phyloP scores from a whole-genome alignment of 35 echinoderm and acorn worm genomes.

The Lytechinus pictus region DNA sequence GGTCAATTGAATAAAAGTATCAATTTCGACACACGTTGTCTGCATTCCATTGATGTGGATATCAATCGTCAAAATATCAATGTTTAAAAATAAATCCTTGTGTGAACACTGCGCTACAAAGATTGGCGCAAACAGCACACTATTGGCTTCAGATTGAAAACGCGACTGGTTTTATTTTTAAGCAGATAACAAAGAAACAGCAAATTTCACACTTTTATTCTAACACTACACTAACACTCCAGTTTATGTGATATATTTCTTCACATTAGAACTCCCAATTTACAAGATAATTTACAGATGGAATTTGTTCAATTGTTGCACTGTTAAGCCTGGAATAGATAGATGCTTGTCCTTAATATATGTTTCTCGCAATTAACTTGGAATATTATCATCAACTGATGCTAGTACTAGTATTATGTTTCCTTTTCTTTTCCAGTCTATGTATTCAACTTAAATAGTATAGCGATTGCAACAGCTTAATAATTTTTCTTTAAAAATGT shows the following conservation, averaged over 20 bases:
- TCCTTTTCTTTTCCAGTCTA: neutral
- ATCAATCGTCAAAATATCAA: neutral
- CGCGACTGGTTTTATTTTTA: neutral
- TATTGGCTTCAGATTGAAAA: neutral
- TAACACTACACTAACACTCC: neutral
- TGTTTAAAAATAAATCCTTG: neutral
- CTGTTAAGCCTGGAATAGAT: neutral
- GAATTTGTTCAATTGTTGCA: neutral
- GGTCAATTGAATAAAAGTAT: neutral
- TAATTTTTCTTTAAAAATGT: neutral
- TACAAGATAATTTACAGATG: neutral
- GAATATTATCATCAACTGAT: neutral
- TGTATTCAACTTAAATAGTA: neutral
- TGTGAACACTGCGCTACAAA: neutral
- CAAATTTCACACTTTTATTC: neutral
- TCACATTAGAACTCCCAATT: neutral
- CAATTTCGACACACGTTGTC: neutral
- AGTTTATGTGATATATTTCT: neutral
- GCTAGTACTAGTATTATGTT: neutral
- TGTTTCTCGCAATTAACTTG: neutral
- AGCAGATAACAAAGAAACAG: neutral
- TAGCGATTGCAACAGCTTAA: neutral
- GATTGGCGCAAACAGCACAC: neutral
- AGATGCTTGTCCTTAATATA: neutral
- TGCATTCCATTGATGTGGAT: constrained; percentile 3